phyloP scores from a whole-genome alignment of 1,140 invertebrate genomes.

The Protaetia brevitarsis region DNA sequence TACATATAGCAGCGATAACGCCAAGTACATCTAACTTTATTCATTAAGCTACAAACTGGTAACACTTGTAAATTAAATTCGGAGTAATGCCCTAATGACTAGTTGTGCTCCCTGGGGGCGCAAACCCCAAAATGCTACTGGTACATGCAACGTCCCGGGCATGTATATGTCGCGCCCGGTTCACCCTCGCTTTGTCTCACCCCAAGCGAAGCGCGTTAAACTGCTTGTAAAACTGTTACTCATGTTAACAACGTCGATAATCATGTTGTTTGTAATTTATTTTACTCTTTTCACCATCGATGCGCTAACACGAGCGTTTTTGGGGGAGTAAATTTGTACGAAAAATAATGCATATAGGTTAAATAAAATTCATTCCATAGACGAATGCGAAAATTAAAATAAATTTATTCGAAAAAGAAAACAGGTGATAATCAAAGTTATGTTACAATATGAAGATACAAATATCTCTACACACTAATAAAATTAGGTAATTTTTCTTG shows the following conservation, averaged over 20 bases:
- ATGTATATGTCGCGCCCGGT: slow-evolving; percentile 18
- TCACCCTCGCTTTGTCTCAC: slow-evolving; percentile 22
- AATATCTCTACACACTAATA: too few species aligned
- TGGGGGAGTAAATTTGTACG: too few species aligned
- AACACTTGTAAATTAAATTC: slow-evolving; percentile 49
- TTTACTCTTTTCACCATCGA: slow-evolving; percentile 9
- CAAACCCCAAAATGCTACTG: slow-evolving; percentile 33
- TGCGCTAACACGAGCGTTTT: too few species aligned
- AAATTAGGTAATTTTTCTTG: too few species aligned
- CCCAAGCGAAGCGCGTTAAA: slow-evolving; percentile 21
- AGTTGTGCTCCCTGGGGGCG: slow-evolving; percentile 40
- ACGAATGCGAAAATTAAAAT: too few species aligned
- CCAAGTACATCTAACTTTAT: slow-evolving; percentile 35
- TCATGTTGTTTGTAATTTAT: slow-evolving; percentile 26
- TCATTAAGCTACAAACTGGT: slow-evolving; percentile 45
- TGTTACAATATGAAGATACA: too few species aligned
- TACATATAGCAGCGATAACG: slow-evolving; percentile 1
- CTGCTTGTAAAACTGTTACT: slow-evolving; percentile 26
- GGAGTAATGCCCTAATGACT: slow-evolving; percentile 49
- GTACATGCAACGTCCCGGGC: too few species aligned
- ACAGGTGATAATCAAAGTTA: too few species aligned
- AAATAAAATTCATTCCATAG: too few species aligned
- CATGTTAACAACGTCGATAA: slow-evolving; percentile 25
- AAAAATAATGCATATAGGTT: too few species aligned
- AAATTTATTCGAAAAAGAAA: too few species aligned